Percentiles rank a stretch among this genome's conserved stretches.
Conservation (phyloP, 2,113 vertebrate genomes). For the Myotis davidii region DNA sequence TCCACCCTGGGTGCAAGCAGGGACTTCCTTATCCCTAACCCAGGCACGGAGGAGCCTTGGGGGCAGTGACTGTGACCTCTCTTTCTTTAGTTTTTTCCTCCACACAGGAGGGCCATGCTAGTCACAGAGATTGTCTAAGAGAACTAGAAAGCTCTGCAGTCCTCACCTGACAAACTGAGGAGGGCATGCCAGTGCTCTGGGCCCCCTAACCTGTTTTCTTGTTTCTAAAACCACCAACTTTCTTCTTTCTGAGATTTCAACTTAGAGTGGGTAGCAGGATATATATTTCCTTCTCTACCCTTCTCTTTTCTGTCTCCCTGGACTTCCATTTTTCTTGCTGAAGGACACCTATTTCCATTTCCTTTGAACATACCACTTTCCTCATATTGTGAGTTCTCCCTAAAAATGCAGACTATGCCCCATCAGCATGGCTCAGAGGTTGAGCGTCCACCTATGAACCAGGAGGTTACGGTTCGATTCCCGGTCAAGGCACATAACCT, state of each 20-base stretch:
- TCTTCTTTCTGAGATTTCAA: not conserved
- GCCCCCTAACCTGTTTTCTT: not conserved
- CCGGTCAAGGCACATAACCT: no score
- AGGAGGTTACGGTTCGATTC: no score
- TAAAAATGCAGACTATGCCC: not conserved
- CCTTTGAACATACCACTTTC: not conserved
- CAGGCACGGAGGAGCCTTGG: not conserved
- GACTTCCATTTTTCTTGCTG: not conserved
- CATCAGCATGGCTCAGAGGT: no score
- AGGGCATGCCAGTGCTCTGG: not conserved
- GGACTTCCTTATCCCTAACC: not conserved
- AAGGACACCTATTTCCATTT: not conserved
- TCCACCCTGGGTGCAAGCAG: not conserved
- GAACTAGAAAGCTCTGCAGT: not conserved
- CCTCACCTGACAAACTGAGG: not conserved
- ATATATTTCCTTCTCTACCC: not conserved
- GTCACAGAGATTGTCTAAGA: not conserved
- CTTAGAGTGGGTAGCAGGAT: not conserved
- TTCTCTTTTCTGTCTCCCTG: not conserved
- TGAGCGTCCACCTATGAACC: no score
- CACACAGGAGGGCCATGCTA: not conserved
- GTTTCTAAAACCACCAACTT: not conserved
- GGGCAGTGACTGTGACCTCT: not conserved
- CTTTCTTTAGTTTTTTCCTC: not conserved
- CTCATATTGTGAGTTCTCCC: not conserved